A percentile compares a stretch with the other conserved stretches of the same genome.
Conservation (phyloP, 2,797 vertebrate genomes). For the Amniataba percoides region DNA sequence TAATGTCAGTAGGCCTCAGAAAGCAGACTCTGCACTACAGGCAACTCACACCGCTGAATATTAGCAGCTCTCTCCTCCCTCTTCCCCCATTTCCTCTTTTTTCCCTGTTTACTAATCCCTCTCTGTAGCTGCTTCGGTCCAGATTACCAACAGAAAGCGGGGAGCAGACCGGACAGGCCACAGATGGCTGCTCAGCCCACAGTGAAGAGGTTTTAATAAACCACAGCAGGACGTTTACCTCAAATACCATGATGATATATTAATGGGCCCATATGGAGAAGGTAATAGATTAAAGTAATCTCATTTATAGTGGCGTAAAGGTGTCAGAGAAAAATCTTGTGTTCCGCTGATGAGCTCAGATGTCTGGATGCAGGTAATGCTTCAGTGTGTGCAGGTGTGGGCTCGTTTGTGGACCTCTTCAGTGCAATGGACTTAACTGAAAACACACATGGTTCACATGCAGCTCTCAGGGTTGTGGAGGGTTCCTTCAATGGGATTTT, state of each 20-base stretch:
- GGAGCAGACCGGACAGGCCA: background rate
- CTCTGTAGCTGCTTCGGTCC: slow-evolving; percentile 18
- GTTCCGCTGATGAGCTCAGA: slow-evolving; percentile 14
- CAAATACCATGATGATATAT: slow-evolving; percentile 54
- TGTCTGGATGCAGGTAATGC: background rate
- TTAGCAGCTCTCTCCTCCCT: slow-evolving; percentile 64
- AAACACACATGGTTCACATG: too few relatives aligned
- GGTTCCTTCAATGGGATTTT: too few relatives aligned
- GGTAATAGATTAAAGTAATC: slow-evolving; percentile 32
- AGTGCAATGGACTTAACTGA: background rate
- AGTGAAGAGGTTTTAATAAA: slow-evolving; percentile 75
- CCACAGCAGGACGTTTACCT: slow-evolving; percentile 44
- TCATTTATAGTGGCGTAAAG: slow-evolving; percentile 60
- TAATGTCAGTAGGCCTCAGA: slow-evolving; percentile 91
- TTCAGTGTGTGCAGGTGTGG: background rate
- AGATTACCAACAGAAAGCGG: slow-evolving; percentile 29
- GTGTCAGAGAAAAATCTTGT: slow-evolving; percentile 6
- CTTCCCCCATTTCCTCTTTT: background rate
- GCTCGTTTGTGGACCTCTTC: background rate
- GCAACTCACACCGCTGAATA: slow-evolving; percentile 76
- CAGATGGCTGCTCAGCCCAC: slow-evolving; percentile 53
- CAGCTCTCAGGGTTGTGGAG: background rate
- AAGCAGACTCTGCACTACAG: slow-evolving; percentile 86
- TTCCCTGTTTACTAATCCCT: slow-evolving; percentile 38
- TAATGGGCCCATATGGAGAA: slow-evolving; percentile 32